Percentiles rank a stretch among this genome's conserved stretches.
phyloP scores from a whole-genome alignment of 2,888 invertebrate species.

The Drosophila helvetica region DNA sequence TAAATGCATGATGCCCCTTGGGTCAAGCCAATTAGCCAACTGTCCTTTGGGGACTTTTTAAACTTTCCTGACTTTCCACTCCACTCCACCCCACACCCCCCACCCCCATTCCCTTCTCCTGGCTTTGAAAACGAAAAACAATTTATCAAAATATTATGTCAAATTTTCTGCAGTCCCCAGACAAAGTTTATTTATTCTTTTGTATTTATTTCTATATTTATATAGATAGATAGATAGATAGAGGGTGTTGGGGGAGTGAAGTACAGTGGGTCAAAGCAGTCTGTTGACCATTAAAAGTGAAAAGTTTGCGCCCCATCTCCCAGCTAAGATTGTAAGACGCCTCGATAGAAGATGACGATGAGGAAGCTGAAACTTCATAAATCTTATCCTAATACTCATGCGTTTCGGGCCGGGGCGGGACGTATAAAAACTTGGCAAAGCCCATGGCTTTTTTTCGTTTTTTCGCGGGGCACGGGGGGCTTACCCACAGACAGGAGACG shows the following conservation, averaged over 20 bases:
- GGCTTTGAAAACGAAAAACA: conserved; percentile 57
- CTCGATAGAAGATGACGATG: conserved; percentile 46
- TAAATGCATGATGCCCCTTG: conserved; percentile 23
- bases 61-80: conserved; percentile 22
- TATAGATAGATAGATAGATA: conserved; percentile 36
- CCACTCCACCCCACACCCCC: no score
- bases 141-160: conserved; percentile 78
- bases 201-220: conserved; percentile 50
- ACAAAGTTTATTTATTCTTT: conserved; percentile 56
- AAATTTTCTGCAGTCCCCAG: conserved; percentile 48
- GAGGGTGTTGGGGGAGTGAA: conserved; percentile 18
- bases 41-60: conserved; percentile 19
- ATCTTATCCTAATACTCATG: conserved; percentile 69
- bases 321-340: conserved; percentile 40
- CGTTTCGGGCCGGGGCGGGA: conserved; percentile 19
- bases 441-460: conserved; percentile 68
- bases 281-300: conserved; percentile 74
- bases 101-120: neutral
- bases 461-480: no score
- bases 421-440: conserved; percentile 65
- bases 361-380: conserved; percentile 67
- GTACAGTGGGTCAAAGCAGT: conserved; percentile 49
- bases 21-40: conserved; percentile 48
- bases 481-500: neutral
- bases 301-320: conserved; percentile 62